Conservation (phyloP, 2,113 vertebrate species). For the Colaptes auratus region DNA sequence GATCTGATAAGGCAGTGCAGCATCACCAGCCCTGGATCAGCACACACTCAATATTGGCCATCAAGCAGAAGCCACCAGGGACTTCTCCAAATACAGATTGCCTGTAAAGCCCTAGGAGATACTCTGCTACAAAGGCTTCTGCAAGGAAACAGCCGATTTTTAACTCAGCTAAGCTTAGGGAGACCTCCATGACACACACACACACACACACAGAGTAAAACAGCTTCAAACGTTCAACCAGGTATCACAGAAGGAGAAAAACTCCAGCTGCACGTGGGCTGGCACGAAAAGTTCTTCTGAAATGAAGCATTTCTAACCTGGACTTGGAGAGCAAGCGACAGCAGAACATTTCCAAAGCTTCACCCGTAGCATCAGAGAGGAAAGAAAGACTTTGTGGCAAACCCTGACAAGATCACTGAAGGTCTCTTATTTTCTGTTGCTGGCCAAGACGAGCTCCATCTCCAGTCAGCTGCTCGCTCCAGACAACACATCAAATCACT, state of each 20-base stretch:
- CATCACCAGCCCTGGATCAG: background rate
- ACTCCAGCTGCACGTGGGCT: fast-evolving
- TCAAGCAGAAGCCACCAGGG: background rate
- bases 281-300: background rate
- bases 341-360: background rate
- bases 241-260: fast-evolving
- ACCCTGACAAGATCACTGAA: background rate
- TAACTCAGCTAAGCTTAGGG: background rate
- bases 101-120: background rate
- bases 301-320: background rate
- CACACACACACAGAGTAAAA: background rate
- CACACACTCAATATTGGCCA: background rate
- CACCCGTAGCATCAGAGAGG: background rate
- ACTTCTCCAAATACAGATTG: background rate
- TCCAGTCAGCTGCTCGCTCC: fast-evolving
- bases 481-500: background rate
- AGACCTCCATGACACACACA: background rate
- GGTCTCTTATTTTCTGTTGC: background rate
- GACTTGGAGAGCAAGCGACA: background rate
- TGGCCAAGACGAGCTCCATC: background rate
- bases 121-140: background rate
- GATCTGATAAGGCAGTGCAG: background rate
- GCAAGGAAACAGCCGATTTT: background rate
- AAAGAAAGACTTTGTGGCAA: background rate
- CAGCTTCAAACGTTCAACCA: background rate